Evolutionary conservation across 2,113 vertebrate genomes (phyloP), one percentile per base, ranked within the genome.

Genomic region (Symphodus melops): DNA sequence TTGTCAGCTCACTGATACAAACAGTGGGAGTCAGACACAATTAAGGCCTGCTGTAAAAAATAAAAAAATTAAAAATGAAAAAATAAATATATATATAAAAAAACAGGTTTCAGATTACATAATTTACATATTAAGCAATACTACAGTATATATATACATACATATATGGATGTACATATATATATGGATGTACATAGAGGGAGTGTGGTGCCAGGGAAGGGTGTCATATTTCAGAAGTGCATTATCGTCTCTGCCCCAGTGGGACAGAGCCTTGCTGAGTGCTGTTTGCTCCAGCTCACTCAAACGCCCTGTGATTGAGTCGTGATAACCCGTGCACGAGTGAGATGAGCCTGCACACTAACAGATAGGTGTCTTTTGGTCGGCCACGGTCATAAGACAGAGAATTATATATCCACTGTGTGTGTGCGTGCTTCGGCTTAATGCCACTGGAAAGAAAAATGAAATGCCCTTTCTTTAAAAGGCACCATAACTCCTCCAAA

Each of bases 201-300:
- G 62, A 67, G 77, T 61, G 65, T 46, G 51, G 60, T 68, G 73
- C 82, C 63, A 72, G 75, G 81, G 67, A 84, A 44, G 69, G 88
- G 86, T 71, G 84, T 89, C 84, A 88, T 92, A 88, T 92, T 91
- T 88, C 91, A 89, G 82, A 76, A 88, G 85, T 85, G 86, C 88
- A 89, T 90, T 87, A 89, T 68, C 39, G 37, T 75, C 71, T 66
- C 68, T 42, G 63, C 72, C 86, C 84, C 69, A 36, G 80, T 61
- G 66, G 86, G 85, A 82, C 42, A 20, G 74, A 48, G 76, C 81
- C 79, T 65, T 51, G 68, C 89, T 85, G 86, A 90, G 87, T 89
- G 88, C 81, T 70, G 84, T 88, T 84, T 78, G 75, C 8, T 1
- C 68, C 73, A 8, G 65, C 80, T 88, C 82, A 75, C 82, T 91